A percentile compares a stretch with the other conserved stretches of the same genome.
These are phyloP conservation scores for Saguinus imperator DNA, from an alignment of 2,113 vertebrate genomes.

Conservation along the genomic window DNA sequence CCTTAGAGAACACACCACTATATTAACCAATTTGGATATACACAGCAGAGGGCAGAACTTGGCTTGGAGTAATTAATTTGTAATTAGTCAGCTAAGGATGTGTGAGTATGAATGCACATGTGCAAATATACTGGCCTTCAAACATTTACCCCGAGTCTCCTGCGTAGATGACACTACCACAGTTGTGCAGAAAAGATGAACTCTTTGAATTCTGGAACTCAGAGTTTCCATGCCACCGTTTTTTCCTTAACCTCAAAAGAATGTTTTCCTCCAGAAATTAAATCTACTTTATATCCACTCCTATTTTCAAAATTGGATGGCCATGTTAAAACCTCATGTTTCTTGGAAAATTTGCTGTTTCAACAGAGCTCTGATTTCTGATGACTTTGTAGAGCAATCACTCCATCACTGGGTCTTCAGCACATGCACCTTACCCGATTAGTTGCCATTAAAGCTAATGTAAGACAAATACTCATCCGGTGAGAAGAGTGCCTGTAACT, in stretches of 20 bases:
- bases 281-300: not conserved
- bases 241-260: not conserved
- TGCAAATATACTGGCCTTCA: not conserved
- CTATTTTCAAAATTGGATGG: not conserved
- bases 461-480: constrained; percentile 75
- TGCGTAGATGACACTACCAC: not conserved
- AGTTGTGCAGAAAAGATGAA: not conserved
- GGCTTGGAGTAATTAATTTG: constrained; percentile 47
- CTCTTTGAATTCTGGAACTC: not conserved
- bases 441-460: constrained; percentile 72
- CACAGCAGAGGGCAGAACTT: constrained; percentile 56
- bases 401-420: constrained; percentile 54
- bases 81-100: constrained; percentile 32
- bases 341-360: constrained; percentile 13
- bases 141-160: not conserved
- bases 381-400: not conserved
- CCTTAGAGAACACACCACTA: not conserved
- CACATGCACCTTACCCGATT: constrained; percentile 71
- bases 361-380: not conserved
- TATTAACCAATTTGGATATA: constrained; percentile 27
- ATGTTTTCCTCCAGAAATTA: not conserved
- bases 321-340: not conserved
- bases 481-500: constrained; percentile 75
- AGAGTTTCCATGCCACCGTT: not conserved
- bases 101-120: constrained; percentile 23